phyloP scores from a whole-genome alignment of 2,113 vertebrate genomes.

The Microcebus murinus region DNA sequence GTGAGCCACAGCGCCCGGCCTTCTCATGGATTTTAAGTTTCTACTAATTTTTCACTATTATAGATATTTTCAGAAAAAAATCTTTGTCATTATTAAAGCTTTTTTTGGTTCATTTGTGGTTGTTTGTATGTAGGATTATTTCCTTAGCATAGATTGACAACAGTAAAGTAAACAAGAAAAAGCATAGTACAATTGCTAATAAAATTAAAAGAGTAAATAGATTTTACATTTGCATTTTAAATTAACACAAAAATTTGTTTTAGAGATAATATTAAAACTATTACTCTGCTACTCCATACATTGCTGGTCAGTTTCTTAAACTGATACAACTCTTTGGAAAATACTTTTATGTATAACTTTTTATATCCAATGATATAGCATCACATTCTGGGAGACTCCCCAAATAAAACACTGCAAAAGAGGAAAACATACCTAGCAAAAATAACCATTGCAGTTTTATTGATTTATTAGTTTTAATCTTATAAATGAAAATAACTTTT shows the following conservation, averaged over 20 bases:
- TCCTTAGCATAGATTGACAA: background rate
- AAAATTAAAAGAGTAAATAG: constrained; percentile 8
- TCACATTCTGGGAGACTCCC: background rate
- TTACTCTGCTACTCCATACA: background rate
- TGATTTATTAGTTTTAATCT: constrained; percentile 33
- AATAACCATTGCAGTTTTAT: background rate
- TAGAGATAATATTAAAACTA: background rate
- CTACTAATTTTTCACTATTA: background rate
- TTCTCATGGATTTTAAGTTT: constrained; percentile 5
- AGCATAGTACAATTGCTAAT: background rate
- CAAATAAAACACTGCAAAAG: background rate
- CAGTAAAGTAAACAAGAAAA: background rate
- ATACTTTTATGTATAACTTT: background rate
- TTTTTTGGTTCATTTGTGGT: background rate
- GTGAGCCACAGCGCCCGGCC: no score
- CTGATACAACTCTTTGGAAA: background rate
- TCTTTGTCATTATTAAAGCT: background rate
- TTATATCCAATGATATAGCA: background rate
- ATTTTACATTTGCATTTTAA: constrained; percentile 9
- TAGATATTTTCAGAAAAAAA: constrained; percentile 4
- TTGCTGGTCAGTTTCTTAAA: background rate
- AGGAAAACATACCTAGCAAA: background rate
- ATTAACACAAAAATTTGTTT: background rate
- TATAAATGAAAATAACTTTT: background rate
- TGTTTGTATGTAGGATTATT: background rate